These are phyloP conservation scores for Zosterops japonicus DNA, from an alignment of 2,113 vertebrate species.

Conservation along the genomic window DNA sequence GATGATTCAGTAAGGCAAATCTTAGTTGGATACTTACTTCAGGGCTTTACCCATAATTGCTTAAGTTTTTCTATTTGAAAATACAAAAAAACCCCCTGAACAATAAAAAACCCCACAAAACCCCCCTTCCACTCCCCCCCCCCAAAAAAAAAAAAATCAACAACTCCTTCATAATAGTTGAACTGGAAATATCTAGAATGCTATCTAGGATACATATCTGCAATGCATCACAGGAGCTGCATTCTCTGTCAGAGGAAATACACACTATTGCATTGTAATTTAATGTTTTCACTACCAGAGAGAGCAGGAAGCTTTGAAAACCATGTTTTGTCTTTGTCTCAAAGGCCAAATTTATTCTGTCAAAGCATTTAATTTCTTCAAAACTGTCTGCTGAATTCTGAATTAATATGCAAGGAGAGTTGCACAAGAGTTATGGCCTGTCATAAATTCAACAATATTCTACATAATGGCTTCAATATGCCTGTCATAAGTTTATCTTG, in stretches of 20 bases:
- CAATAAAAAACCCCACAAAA: accelerated
- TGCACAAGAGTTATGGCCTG: conserved; percentile 51
- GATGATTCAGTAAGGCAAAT: neutral
- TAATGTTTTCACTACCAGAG: neutral
- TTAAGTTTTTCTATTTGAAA: neutral
- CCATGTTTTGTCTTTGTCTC: neutral
- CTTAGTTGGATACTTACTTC: neutral
- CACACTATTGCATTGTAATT: neutral
- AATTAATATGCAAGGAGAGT: conserved; percentile 50
- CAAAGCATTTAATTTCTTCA: conserved; percentile 59
- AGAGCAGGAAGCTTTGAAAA: neutral
- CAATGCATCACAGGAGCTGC: neutral
- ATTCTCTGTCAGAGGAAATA: neutral
- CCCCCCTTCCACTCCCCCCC: accelerated
- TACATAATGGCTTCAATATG: conserved; percentile 50
- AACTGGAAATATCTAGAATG: neutral
- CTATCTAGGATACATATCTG: neutral
- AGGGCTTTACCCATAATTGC: neutral
- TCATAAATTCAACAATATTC: conserved; percentile 53
- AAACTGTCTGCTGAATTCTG: neutral
- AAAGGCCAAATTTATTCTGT: conserved; percentile 40
- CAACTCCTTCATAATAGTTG: neutral
- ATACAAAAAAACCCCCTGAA: neutral
- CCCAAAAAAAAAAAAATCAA: neutral
- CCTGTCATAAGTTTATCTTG: conserved; percentile 53